Evolutionary conservation across 1,140 invertebrate species (phyloP).

Genomic region (Trachymyrmex septentrionalis): DNA sequence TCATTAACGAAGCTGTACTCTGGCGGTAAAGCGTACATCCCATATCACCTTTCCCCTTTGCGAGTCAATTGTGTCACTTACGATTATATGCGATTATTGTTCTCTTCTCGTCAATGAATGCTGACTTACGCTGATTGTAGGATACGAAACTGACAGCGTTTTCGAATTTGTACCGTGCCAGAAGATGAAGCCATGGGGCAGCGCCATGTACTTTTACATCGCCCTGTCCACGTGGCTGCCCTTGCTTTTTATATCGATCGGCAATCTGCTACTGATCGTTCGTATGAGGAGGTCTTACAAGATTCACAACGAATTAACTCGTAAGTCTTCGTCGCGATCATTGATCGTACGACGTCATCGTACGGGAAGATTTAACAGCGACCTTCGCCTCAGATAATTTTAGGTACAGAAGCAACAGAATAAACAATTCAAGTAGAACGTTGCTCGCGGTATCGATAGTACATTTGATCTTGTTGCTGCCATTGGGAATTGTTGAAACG

Average conservation of each 20-base stretch:
- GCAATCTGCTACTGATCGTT: constrained; percentile 80
- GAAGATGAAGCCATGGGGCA: constrained; percentile 78
- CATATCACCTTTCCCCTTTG: neutral
- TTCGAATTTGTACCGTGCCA: constrained; percentile 81
- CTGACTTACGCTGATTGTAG: constrained; percentile 66
- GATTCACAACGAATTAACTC: constrained; percentile 75
- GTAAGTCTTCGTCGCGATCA: constrained; percentile 68
- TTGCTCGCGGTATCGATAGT: constrained; percentile 80
- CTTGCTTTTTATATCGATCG: constrained; percentile 80
- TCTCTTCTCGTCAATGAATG: neutral
- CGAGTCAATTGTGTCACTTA: neutral
- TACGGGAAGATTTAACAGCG: constrained; percentile 21
- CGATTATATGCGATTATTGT: neutral
- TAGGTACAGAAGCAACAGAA: constrained; percentile 66
- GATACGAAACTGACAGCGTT: constrained; percentile 83
- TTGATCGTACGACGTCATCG: neutral
- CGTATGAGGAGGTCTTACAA: constrained; percentile 77
- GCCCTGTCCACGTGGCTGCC: constrained; percentile 83
- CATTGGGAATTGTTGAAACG: constrained; percentile 82
- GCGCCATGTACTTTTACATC: constrained; percentile 80
- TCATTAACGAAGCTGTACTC: constrained; percentile 79
- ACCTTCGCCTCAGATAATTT: constrained; percentile 67
- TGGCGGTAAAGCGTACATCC: constrained; percentile 71
- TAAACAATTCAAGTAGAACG: constrained; percentile 73
- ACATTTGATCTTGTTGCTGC: constrained; percentile 81